Conservation (phyloP, 1,140 invertebrate genomes). For the Tenebrio molitor region DNA sequence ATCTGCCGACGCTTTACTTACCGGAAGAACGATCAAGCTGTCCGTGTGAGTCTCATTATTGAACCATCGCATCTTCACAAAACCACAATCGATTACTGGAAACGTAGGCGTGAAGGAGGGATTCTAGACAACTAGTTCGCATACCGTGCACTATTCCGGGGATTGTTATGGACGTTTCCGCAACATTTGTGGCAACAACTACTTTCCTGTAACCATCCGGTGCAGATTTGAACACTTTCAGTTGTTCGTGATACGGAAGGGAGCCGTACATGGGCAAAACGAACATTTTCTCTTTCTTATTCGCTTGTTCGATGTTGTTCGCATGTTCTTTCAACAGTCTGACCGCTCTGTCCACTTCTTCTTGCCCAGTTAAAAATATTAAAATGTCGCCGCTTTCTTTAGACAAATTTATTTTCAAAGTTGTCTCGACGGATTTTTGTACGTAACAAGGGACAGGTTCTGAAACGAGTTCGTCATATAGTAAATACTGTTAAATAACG, state of each 20-base stretch:
- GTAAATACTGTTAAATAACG: no score
- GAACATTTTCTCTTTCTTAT: slow-evolving; percentile 73
- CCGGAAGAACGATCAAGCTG: slow-evolving; percentile 85
- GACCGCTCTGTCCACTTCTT: slow-evolving; percentile 87
- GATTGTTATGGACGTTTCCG: slow-evolving; percentile 93
- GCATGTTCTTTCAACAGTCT: slow-evolving; percentile 77
- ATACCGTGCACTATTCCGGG: slow-evolving; percentile 91
- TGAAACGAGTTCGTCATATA: slow-evolving; percentile 61
- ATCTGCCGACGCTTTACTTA: slow-evolving; percentile 90
- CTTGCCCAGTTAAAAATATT: slow-evolving; percentile 94
- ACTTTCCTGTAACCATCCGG: slow-evolving; percentile 88
- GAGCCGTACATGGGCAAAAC: slow-evolving; percentile 96
- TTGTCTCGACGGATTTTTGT: slow-evolving; percentile 87
- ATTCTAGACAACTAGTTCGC: slow-evolving; percentile 21
- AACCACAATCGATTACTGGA: slow-evolving; percentile 95
- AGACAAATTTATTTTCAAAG: slow-evolving; percentile 89
- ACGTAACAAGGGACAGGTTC: slow-evolving; percentile 94
- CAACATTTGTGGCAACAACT: slow-evolving; percentile 96
- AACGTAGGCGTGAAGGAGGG: not conserved
- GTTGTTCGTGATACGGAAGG: slow-evolving; percentile 84
- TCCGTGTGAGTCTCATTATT: slow-evolving; percentile 89
- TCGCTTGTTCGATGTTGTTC: slow-evolving; percentile 66
- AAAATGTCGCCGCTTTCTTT: slow-evolving; percentile 91
- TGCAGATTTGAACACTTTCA: slow-evolving; percentile 89
- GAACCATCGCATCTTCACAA: slow-evolving; percentile 95